Percentiles rank a stretch among this genome's conserved stretches.
Evolutionary conservation across 1,140 invertebrate genomes (phyloP).

Genomic region (Bursaphelenchus mucronatus): DNA sequence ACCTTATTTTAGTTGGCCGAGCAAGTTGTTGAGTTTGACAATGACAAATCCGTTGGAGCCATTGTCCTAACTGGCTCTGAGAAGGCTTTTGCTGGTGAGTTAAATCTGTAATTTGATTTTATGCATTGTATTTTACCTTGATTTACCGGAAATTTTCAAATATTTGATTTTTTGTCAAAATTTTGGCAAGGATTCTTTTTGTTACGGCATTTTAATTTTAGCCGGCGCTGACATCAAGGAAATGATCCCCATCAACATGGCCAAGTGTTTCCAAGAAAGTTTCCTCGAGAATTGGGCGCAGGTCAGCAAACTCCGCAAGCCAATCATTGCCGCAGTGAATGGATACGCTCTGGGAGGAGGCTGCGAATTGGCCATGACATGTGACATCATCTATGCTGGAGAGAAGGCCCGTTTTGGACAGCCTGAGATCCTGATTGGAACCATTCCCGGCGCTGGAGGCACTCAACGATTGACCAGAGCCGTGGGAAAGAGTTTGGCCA

Average conservation of each 20-base stretch:
- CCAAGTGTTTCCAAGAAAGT: constrained; percentile 69
- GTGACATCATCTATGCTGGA: constrained; percentile 97
- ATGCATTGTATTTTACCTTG: background rate
- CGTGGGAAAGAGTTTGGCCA: constrained; percentile 94
- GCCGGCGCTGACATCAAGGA: constrained; percentile 95
- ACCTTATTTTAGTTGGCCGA: constrained; percentile 64
- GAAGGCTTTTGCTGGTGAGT: constrained; percentile 78
- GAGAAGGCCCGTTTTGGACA: constrained; percentile 97
- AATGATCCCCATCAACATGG: constrained; percentile 79
- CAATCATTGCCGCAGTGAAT: constrained; percentile 96
- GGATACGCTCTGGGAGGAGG: constrained; percentile 94
- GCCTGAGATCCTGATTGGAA: constrained; percentile 92
- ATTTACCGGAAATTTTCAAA: constrained; percentile 8
- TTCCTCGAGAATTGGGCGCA: constrained; percentile 79
- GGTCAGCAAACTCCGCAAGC: constrained; percentile 75
- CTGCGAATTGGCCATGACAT: constrained; percentile 98
- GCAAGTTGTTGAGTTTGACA: constrained; percentile 74
- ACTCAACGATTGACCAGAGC: constrained; percentile 83
- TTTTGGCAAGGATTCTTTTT: background rate
- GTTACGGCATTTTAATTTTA: constrained; percentile 30
- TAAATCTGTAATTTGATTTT: no score
- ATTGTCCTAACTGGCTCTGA: constrained; percentile 90
- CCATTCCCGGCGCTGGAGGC: constrained; percentile 92
- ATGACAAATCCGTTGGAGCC: constrained; percentile 73
- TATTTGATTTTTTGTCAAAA: background rate